Evolutionary conservation across 2,797 vertebrate species (phyloP).

Genomic region (Bradypus variegatus): DNA sequence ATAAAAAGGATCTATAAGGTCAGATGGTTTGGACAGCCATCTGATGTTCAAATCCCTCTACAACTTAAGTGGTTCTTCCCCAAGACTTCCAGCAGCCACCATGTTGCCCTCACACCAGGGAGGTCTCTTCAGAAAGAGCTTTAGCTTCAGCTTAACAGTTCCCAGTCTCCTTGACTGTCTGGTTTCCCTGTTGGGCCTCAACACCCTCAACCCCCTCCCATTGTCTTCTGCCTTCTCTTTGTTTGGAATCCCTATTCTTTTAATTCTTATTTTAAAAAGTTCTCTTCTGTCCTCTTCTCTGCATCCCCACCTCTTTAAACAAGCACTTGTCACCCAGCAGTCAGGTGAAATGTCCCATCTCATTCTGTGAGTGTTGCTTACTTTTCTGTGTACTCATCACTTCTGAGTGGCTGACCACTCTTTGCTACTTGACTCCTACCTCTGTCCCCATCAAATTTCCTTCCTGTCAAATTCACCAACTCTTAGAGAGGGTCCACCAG

Average conservation of each 20-base stretch:
- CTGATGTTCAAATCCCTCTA: background rate
- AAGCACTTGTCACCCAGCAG: background rate
- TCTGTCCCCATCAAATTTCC: background rate
- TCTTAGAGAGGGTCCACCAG: background rate
- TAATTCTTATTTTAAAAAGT: background rate
- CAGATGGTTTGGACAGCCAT: background rate
- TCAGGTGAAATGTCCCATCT: background rate
- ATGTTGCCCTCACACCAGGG: background rate
- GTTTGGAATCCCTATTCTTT: background rate
- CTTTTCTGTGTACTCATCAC: background rate
- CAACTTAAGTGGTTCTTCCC: background rate
- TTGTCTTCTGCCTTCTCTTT: background rate
- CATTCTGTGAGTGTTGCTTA: background rate
- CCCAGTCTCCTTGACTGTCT: background rate
- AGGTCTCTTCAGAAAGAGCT: background rate
- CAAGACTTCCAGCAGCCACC: background rate
- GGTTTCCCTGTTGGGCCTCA: background rate
- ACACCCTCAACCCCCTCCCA: background rate
- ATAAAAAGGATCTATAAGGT: background rate
- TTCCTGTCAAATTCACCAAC: background rate
- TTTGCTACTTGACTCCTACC: background rate
- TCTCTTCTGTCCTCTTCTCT: background rate
- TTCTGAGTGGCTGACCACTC: background rate
- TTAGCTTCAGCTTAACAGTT: background rate
- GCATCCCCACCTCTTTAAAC: background rate